phyloP scores from a whole-genome alignment of 2,888 invertebrate species.

The Scotopteryx bipunctaria region DNA sequence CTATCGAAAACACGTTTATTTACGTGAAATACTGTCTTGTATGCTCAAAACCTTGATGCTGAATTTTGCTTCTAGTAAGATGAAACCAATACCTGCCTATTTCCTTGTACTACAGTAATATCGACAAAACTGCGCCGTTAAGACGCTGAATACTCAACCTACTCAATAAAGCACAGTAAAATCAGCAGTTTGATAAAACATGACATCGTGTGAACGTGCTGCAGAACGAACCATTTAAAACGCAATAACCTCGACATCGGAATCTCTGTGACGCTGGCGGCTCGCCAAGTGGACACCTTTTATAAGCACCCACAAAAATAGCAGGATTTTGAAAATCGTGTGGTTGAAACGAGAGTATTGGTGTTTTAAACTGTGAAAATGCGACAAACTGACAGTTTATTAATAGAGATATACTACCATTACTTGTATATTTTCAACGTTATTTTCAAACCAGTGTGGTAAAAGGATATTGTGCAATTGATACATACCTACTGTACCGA shows the following conservation, averaged over 20 bases:
- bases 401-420: no score
- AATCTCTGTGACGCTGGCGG: conserved; percentile 56
- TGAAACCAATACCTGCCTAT: no score
- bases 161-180: conserved; percentile 14
- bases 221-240: conserved; percentile 58
- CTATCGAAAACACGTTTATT: conserved; percentile 38
- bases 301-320: conserved; percentile 14
- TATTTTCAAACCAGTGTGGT: no score
- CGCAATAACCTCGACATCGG: conserved; percentile 55
- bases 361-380: not conserved
- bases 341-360: not conserved
- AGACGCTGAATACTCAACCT: not conserved
- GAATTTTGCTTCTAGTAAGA: no score
- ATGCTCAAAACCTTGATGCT: no score
- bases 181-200: conserved; percentile 22
- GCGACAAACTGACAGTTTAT: no score
- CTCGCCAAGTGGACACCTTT: conserved; percentile 45
- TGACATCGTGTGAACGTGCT: conserved; percentile 30
- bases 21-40: conserved; percentile 35
- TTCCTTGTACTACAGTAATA: no score
- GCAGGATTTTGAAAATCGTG: not conserved
- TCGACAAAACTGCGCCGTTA: no score
- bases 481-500: no score
- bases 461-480: no score
- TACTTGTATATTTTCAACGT: no score